A percentile compares a stretch with the other conserved stretches of the same genome.
Conservation (phyloP, 64 coral and sea anemone species). For the Hydrozoanthus tunicans region DNA sequence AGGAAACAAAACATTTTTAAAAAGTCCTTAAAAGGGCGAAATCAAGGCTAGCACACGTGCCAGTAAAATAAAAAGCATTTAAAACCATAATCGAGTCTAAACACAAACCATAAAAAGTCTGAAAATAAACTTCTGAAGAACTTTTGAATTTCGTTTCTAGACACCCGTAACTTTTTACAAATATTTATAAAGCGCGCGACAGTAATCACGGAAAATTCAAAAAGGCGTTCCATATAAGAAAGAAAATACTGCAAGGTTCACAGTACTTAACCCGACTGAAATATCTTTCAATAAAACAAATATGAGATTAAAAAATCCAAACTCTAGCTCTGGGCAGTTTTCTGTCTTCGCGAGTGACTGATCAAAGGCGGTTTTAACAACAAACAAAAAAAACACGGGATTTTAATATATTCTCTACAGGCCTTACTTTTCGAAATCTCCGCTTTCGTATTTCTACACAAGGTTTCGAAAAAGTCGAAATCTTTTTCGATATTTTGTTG, state of each 20-base stretch:
- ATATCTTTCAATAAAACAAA: neutral
- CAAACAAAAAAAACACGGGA: too few relatives aligned
- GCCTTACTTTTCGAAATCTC: too few relatives aligned
- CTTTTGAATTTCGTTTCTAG: conserved; percentile 23
- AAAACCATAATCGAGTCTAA: neutral
- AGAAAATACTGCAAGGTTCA: neutral
- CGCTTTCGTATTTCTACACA: too few relatives aligned
- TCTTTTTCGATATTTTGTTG: too few relatives aligned
- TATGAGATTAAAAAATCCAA: too few relatives aligned
- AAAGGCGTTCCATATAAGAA: neutral
- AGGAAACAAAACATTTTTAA: neutral
- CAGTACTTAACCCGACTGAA: neutral
- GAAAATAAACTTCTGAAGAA: neutral
- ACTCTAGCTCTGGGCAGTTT: too few relatives aligned
- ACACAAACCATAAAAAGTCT: neutral
- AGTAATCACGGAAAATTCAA: neutral
- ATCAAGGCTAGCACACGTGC: neutral
- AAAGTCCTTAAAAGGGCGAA: neutral
- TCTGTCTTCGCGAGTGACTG: too few relatives aligned
- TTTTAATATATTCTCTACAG: too few relatives aligned
- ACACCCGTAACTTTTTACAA: conserved; percentile 43
- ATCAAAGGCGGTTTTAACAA: too few relatives aligned
- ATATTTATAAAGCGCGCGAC: conserved; percentile 21
- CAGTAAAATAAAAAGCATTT: neutral
- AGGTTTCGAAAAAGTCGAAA: too few relatives aligned